Evolutionary conservation across 2,113 vertebrate genomes (phyloP).

Genomic region (Callopanchax toddi): DNA sequence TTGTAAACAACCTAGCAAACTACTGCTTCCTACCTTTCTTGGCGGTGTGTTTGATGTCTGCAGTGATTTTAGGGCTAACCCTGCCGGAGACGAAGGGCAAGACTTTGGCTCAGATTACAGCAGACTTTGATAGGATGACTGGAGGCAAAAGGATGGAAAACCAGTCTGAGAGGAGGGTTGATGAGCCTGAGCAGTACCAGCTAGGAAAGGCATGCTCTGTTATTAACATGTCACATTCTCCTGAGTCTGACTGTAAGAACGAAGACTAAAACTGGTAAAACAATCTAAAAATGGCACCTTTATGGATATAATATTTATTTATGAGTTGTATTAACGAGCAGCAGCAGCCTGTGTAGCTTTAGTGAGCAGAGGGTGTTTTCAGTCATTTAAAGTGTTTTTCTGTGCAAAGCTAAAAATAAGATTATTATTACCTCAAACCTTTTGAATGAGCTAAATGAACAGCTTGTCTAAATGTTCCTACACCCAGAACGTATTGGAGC

Average conservation of each 20-base stretch:
- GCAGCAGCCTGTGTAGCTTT: no score
- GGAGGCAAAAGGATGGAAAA: constrained; percentile 8
- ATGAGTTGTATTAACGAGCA: no score
- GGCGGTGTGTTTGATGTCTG: constrained; percentile 78
- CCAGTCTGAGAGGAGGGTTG: background rate
- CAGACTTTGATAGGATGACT: constrained; percentile 79
- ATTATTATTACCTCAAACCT: no score
- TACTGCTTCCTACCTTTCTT: constrained; percentile 89
- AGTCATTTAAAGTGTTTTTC: no score
- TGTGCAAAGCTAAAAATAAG: no score
- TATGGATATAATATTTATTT: no score
- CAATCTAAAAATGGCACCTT: no score
- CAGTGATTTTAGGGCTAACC: constrained; percentile 79
- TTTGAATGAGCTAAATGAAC: no score
- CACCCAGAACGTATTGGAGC: no score
- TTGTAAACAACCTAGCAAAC: constrained; percentile 79
- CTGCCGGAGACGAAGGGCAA: constrained; percentile 93
- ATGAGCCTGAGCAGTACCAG: constrained; percentile 19
- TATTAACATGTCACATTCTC: background rate
- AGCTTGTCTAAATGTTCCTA: no score
- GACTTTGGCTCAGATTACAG: constrained; percentile 85
- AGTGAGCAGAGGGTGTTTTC: no score
- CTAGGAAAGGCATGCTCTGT: constrained; percentile 31
- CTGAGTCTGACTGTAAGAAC: background rate
- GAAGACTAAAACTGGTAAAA: no score